Conservation (phyloP, 2,888 invertebrate species). For the Incurvaria masculella region DNA sequence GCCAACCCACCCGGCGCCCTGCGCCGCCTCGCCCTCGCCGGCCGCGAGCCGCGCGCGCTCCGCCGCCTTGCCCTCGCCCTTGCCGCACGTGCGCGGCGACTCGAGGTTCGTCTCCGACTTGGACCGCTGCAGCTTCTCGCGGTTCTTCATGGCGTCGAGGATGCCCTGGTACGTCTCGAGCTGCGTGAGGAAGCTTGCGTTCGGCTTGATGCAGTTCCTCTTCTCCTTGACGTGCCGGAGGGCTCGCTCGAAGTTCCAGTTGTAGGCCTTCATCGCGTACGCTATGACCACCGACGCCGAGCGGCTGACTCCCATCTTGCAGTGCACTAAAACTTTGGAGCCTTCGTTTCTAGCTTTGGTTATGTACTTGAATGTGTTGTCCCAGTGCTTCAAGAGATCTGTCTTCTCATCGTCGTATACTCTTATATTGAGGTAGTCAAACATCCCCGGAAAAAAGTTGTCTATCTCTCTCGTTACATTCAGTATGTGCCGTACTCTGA, state of each 20-base stretch:
- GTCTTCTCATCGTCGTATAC: slow-evolving; percentile 98
- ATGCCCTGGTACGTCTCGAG: slow-evolving; percentile 96
- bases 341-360: slow-evolving; percentile 86
- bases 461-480: slow-evolving; percentile 99
- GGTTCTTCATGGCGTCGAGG: slow-evolving; percentile 93
- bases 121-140: slow-evolving; percentile 87
- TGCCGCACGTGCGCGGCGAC: slow-evolving; percentile 58
- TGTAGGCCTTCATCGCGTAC: slow-evolving; percentile 97
- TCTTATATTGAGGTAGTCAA: slow-evolving; percentile 93
- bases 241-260: slow-evolving; percentile 89
- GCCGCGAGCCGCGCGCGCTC: slow-evolving; percentile 62
- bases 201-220: slow-evolving; percentile 93
- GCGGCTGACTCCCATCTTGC: slow-evolving; percentile 98
- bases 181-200: slow-evolving; percentile 91
- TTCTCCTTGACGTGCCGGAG: slow-evolving; percentile 87
- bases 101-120: slow-evolving; percentile 91
- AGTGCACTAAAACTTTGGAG: slow-evolving; percentile 95
- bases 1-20: slow-evolving; percentile 34
- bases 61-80: slow-evolving; percentile 55
- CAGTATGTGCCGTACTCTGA: slow-evolving; percentile 91
- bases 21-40: slow-evolving; percentile 45
- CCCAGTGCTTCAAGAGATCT: slow-evolving; percentile 95
- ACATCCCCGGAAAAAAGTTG: slow-evolving; percentile 97
- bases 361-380: slow-evolving; percentile 96
- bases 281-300: slow-evolving; percentile 98